These are phyloP conservation scores for Holothuria glaberrima DNA, from an alignment of 35 echinoderm and acorn worm species.

Conservation along the genomic window DNA sequence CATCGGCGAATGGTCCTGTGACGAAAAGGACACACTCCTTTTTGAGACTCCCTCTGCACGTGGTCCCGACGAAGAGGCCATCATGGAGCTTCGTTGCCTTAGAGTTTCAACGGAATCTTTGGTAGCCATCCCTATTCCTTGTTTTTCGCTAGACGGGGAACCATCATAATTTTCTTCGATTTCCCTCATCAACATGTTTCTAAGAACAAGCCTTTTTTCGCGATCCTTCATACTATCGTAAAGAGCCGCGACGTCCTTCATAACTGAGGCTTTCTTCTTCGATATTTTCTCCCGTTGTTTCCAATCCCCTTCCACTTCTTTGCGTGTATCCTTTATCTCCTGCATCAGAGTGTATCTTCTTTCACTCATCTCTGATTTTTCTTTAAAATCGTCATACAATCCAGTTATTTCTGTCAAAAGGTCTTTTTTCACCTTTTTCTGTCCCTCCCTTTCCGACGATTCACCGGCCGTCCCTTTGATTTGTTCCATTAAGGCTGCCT, in stretches of 20 bases:
- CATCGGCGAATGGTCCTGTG: background rate
- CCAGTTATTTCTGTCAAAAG: background rate
- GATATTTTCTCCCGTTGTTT: slow-evolving; percentile 12
- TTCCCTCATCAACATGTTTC: slow-evolving; percentile 26
- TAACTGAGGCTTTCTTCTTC: slow-evolving; percentile 14
- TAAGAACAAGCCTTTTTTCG: background rate
- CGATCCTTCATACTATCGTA: slow-evolving; percentile 19
- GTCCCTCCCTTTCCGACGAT: too few species aligned
- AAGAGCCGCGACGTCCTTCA: slow-evolving; percentile 26
- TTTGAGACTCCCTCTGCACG: background rate
- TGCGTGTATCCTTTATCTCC: background rate
- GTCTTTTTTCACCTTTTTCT: background rate
- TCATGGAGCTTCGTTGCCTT: too few species aligned
- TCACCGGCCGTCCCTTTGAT: too few species aligned
- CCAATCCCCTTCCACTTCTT: background rate
- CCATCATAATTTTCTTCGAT: slow-evolving; percentile 5
- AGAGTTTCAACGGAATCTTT: too few species aligned
- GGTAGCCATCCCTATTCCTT: too few species aligned
- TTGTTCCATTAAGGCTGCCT: slow-evolving; percentile 4
- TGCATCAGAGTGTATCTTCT: background rate
- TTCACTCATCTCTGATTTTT: background rate
- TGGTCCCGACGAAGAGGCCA: background rate
- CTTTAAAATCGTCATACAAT: background rate
- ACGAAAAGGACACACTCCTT: slow-evolving; percentile 25
- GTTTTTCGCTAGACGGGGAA: too few species aligned